phyloP scores from a whole-genome alignment of 2,888 invertebrate genomes.

The Lacanobia oleracea region DNA sequence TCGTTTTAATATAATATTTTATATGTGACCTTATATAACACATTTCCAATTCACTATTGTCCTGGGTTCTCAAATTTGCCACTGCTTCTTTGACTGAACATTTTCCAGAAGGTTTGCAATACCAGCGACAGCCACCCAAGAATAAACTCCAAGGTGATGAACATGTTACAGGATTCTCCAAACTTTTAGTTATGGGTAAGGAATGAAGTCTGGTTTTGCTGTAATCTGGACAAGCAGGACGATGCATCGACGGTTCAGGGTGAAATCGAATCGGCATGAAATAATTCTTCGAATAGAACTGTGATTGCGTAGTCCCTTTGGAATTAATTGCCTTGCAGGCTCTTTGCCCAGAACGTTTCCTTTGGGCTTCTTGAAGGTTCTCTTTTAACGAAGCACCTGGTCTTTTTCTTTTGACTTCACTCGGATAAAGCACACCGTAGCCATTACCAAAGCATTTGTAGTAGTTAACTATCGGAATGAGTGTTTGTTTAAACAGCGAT shows the following conservation, averaged over 20 bases:
- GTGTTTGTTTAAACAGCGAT: conserved; percentile 5
- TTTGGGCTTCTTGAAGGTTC: background rate
- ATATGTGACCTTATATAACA: background rate
- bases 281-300: background rate
- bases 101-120: background rate
- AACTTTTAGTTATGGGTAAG: conserved; percentile 22
- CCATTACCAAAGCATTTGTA: background rate
- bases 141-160: conserved; percentile 11
- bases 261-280: conserved; percentile 15
- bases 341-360: background rate
- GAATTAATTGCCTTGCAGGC: background rate
- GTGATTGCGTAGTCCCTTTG: background rate
- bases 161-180: conserved; percentile 21
- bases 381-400: background rate
- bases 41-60: background rate
- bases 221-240: conserved; percentile 25
- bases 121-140: conserved; percentile 33
- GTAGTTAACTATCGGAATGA: conserved; percentile 6
- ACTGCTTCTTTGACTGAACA: no score
- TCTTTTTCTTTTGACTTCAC: background rate
- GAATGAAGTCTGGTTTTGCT: conserved; percentile 40
- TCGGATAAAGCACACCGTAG: background rate
- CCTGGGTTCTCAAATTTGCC: background rate
- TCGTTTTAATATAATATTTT: background rate
- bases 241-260: conserved; percentile 41